phyloP scores from a whole-genome alignment of 1,140 invertebrate genomes.

The Popillia japonica region DNA sequence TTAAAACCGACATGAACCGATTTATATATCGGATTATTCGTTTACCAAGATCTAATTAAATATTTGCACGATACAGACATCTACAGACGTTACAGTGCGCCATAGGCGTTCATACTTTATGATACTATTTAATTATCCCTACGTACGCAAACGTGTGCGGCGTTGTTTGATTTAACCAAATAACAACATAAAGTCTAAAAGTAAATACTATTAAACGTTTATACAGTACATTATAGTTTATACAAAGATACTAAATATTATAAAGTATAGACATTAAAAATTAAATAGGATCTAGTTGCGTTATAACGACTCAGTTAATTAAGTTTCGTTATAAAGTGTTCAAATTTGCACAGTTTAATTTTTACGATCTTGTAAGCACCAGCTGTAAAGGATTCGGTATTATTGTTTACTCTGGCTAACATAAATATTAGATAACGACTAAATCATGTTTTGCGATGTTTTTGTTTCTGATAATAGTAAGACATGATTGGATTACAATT shows the following conservation, averaged over 20 bases:
- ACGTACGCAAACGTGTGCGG: neutral
- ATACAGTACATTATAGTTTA: neutral
- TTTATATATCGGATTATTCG: neutral
- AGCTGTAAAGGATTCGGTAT: neutral
- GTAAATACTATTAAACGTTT: neutral
- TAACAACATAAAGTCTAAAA: neutral
- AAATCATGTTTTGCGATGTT: too few species aligned
- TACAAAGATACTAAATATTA: neutral
- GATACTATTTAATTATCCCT: neutral
- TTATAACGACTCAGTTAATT: neutral
- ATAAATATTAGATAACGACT: neutral
- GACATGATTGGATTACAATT: too few species aligned
- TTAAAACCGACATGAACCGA: neutral
- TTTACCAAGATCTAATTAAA: neutral
- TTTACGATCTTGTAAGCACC: neutral
- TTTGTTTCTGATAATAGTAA: too few species aligned
- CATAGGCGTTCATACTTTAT: neutral
- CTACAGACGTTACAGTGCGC: neutral
- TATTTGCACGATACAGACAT: neutral
- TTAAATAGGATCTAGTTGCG: neutral
- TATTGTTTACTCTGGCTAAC: neutral
- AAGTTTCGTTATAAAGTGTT: neutral
- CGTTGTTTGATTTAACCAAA: neutral
- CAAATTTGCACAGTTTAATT: constrained; percentile 13
- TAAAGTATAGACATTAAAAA: neutral